Conservation (phyloP, 2,113 vertebrate species). For the human region GRCh38 chr5:1413501-1414000, state of each 20-base stretch:
- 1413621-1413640: not conserved
- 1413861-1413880: not conserved
- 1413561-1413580: not conserved
- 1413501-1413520: not conserved
- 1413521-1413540: not conserved
- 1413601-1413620: not conserved
- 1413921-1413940: not conserved
- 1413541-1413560: not conserved
- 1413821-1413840: not conserved
- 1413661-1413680: not conserved
- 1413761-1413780: not conserved
- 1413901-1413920: too few relatives aligned
- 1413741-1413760: not conserved
- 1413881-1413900: accelerated
- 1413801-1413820: accelerated
- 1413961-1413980: not conserved
- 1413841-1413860: not conserved
- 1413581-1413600: not conserved
- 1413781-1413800: not conserved
- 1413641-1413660: accelerated
- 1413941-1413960: not conserved
- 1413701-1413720: not conserved
- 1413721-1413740: not conserved
- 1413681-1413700: not conserved
- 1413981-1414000: not conserved